These are phyloP conservation scores for Porites lutea DNA, from an alignment of 64 coral and sea anemone genomes.

Conservation along the genomic window DNA sequence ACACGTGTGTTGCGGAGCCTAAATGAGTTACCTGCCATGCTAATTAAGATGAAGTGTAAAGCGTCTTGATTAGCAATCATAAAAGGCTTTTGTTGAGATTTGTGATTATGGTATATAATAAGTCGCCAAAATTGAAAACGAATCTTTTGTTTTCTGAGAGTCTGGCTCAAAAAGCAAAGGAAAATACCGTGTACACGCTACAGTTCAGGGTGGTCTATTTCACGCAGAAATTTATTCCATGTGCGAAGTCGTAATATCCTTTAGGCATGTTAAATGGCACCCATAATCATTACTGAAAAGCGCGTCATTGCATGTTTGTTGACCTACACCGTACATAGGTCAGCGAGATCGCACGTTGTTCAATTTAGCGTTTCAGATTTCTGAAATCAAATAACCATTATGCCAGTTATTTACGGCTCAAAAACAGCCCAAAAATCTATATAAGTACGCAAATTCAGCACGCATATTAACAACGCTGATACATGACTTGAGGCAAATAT, in stretches of 20 bases:
- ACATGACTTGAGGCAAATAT: conserved; percentile 19
- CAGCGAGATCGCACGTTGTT: conserved; percentile 31
- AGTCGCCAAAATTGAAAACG: neutral
- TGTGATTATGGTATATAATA: conserved; percentile 26
- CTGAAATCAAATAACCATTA: neutral
- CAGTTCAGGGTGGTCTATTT: conserved; percentile 25
- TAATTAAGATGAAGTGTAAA: conserved; percentile 6
- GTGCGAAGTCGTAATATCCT: conserved; percentile 3
- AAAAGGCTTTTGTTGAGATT: neutral
- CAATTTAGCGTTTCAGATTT: conserved; percentile 27
- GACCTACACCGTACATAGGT: neutral
- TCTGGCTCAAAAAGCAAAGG: neutral
- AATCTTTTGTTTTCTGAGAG: neutral
- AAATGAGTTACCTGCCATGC: conserved; percentile 4
- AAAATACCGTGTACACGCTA: conserved; percentile 3
- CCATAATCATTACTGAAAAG: neutral
- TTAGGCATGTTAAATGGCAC: neutral
- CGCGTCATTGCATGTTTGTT: neutral
- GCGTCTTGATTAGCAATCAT: neutral
- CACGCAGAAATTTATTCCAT: conserved; percentile 48
- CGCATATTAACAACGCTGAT: neutral
- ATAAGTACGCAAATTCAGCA: neutral
- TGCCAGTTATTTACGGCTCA: neutral
- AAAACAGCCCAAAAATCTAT: conserved; percentile 28
- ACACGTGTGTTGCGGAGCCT: neutral